Conservation (phyloP, 2,888 invertebrate genomes). For the Orthosia gothica region DNA sequence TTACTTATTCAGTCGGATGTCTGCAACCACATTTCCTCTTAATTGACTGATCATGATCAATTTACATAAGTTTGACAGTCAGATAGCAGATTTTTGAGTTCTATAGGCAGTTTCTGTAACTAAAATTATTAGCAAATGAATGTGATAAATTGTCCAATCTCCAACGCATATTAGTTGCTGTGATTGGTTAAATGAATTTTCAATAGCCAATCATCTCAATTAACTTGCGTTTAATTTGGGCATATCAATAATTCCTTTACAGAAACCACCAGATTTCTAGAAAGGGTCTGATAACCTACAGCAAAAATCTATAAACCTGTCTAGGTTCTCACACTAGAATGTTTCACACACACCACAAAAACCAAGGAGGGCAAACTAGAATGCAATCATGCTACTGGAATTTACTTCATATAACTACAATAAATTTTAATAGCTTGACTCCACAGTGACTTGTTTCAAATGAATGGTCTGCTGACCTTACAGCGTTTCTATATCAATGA, state of each 20-base stretch:
- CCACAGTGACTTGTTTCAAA: slow-evolving; percentile 16
- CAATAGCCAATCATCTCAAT: no score
- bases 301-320: slow-evolving; percentile 10
- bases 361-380: slow-evolving; percentile 44
- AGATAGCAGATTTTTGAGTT: no score
- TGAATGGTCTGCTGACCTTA: slow-evolving; percentile 25
- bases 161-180: no score
- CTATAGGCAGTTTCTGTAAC: no score
- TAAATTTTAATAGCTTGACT: slow-evolving; percentile 37
- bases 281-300: background rate
- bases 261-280: no score
- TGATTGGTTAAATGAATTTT: no score
- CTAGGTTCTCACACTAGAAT: slow-evolving; percentile 27
- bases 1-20: no score
- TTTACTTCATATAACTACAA: slow-evolving; percentile 52
- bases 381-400: slow-evolving; percentile 59
- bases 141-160: no score
- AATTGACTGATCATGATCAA: background rate
- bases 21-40: no score
- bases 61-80: background rate
- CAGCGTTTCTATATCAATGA: slow-evolving; percentile 20
- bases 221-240: no score
- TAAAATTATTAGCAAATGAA: no score
- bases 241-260: no score
- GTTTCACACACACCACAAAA: slow-evolving; percentile 52